These are phyloP conservation scores for Anoplophora glabripennis DNA, from an alignment of 1,140 invertebrate genomes.

Conservation along the genomic window DNA sequence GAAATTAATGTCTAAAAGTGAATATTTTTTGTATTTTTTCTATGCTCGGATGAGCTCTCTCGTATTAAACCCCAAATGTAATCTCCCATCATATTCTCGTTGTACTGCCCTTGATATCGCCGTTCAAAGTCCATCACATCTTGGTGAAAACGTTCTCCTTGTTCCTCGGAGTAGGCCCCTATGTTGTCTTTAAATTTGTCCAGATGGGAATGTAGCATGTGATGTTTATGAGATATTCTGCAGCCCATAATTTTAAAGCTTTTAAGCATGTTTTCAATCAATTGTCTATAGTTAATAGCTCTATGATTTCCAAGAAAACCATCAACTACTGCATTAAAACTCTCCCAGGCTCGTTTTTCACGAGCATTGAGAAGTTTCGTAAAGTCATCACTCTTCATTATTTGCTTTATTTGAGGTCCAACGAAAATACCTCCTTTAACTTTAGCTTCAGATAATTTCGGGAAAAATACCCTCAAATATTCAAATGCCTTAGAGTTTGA, in stretches of 20 bases:
- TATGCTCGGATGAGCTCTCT: no score
- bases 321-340: constrained; percentile 35
- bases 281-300: constrained; percentile 33
- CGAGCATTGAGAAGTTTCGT: not conserved
- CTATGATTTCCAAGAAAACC: constrained; percentile 36
- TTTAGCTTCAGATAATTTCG: constrained; percentile 11
- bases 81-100: constrained; percentile 41
- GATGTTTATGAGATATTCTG: constrained; percentile 47
- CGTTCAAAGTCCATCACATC: constrained; percentile 39
- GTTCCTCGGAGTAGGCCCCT: constrained; percentile 39
- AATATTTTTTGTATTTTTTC: no score
- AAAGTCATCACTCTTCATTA: not conserved
- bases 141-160: constrained; percentile 43
- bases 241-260: constrained; percentile 38
- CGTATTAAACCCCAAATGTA: constrained; percentile 31
- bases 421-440: constrained; percentile 11
- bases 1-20: no score
- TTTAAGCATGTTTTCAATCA: constrained; percentile 16
- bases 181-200: constrained; percentile 46
- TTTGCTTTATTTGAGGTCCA: constrained; percentile 3
- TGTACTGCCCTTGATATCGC: constrained; percentile 27
- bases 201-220: constrained; percentile 47
- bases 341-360: not conserved
- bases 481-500: constrained; percentile 7
- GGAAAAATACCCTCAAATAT: constrained; percentile 6